Base-by-base conservation (phyloP, 2,797 vertebrate species). In the Neosilurus hyrtlii region DNA sequence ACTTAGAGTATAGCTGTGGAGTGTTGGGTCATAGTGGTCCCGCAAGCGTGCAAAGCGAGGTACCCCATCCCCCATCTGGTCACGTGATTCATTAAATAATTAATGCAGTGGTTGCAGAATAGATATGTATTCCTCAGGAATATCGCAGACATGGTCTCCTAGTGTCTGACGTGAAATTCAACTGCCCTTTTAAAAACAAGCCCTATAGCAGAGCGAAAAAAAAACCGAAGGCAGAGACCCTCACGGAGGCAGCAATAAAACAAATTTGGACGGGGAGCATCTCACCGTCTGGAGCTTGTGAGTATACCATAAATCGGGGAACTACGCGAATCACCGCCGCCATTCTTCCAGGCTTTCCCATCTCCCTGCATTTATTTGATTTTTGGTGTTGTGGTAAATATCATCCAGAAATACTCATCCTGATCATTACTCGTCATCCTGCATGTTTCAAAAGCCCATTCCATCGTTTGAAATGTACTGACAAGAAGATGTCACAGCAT, bases 61-160 rank as follows among this genome's bases (percentile, higher is more conserved):
- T 93, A 94, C 95, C 94, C 92, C 93, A 92, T 92, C 93, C 93
- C 94, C 74, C 93, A 92, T 93, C 87, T 79, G 90, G 92, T 96
- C 97, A 98, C 96, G 96, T 97, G 97, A 94, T 95, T 98, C 96
- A 96, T 97, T 96, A 96, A 96, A 97, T 97, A 96, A 97, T 98
- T 96, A 97, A 97, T 98, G 96, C 96, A 95, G 96, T 95, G 96
- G 94, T 96, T 97, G 96, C 96, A 96, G 96, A 97, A 97, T 95
- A 96, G 96, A 97, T 96, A 96, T 97, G 96, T 96, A 96, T 96
- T 97, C 94, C 95, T 96, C 96, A 96, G 95, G 95, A 96, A 96
- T 96, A 96, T 96, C 95, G 88, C 93, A 94, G 95, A 94, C 95
- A 94, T 90, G 94, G 93, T 95, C 95, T 96, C 95, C 95, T 93